Evolutionary conservation across 2,888 invertebrate species (phyloP), one percentile per base, ranked within the genome.

Genomic region (Tiphia femorata): DNA sequence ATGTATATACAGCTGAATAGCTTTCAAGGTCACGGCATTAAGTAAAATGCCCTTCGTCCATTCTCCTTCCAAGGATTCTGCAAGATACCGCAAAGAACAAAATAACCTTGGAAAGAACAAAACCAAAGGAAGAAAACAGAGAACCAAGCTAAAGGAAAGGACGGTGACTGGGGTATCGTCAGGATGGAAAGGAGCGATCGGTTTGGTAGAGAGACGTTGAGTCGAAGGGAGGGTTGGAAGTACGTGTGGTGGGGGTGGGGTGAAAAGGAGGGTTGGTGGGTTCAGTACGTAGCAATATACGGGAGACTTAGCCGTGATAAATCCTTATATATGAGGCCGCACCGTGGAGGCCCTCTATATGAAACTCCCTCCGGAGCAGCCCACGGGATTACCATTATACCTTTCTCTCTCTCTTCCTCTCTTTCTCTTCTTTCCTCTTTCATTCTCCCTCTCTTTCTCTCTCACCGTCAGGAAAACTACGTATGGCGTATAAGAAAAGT

Each of bases 241-340:
- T n/a, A n/a, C n/a, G n/a, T n/a, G n/a, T n/a, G n/a, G n/a, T n/a
- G n/a, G n/a, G n/a, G 42, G 41, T 41, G 16, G 23, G 25, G 16
- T 37, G 41, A 50, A 43, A 40, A 40, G 51, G 48, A 55, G 53
- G 53, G 55, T 56, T 62, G 62, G 52, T 49, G 73, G 71, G 75
- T 79, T 80, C 76, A 79, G 79, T 73, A 77, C 71, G 76, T 76
- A 68, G 80, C 81, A 81, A 82, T 82, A 80, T 81, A 81, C 81
- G 77, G 78, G 69, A 78, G 81, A 80, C 79, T 82, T 82, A 82
- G 78, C 79, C 74, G 79, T 80, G 81, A 82, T 82, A 82, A 82
- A 82, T 82, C 81, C 81, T 81, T 81, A 81, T 82, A 81, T 82
- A 82, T 81, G 82, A 80, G 80, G 77, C 79, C 77, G 73, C 77